phyloP scores from a whole-genome alignment of 1,140 invertebrate genomes.

The roundworm (Caenorhabditis elegans) region WBcel235 BX284602.5:8489501-8490000 shows the following conservation, averaged over 20 bases:
- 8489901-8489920: too few species aligned
- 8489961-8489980: too few species aligned
- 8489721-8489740: constrained; percentile 33
- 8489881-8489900: too few species aligned
- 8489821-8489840: too few species aligned
- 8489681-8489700: constrained; percentile 23
- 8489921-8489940: too few species aligned
- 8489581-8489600: background rate
- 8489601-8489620: background rate
- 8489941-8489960: too few species aligned
- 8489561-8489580: constrained; percentile 22
- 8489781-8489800: too few species aligned
- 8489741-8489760: background rate
- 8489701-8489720: constrained; percentile 23
- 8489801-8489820: too few species aligned
- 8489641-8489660: background rate
- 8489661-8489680: constrained; percentile 33
- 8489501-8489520: background rate
- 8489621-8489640: background rate
- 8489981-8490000: too few species aligned
- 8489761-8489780: background rate
- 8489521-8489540: background rate
- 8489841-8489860: too few species aligned
- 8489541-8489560: background rate
- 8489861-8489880: too few species aligned